Evolutionary conservation across 2,797 vertebrate genomes (phyloP).

Genomic region (Emydoidea blandingii): DNA sequence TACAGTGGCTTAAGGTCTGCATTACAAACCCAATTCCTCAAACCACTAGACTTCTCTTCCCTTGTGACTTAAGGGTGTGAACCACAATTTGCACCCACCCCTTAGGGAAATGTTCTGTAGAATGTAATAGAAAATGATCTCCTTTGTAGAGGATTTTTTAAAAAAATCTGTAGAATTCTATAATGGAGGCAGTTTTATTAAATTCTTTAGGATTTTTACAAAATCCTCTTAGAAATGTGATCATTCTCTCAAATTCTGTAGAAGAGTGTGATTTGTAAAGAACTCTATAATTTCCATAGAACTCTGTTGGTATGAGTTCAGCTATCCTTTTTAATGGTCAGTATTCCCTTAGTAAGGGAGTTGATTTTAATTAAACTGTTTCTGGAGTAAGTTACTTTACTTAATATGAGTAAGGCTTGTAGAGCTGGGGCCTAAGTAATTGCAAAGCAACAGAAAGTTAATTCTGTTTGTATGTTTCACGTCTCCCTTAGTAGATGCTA

Average conservation of each 20-base stretch:
- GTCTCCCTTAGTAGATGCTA: background rate
- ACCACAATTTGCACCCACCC: background rate
- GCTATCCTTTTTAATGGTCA: background rate
- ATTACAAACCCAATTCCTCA: background rate
- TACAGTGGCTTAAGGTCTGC: background rate
- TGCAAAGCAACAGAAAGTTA: background rate
- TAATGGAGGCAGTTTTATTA: background rate
- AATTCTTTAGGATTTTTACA: background rate
- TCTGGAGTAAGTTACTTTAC: background rate
- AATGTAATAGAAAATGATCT: background rate
- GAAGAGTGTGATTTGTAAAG: background rate
- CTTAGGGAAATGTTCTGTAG: background rate
- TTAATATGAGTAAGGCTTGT: background rate
- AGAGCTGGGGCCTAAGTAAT: background rate
- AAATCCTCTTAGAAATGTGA: background rate
- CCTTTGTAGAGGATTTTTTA: background rate
- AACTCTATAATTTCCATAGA: background rate
- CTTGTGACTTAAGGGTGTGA: background rate
- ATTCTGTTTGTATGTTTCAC: background rate
- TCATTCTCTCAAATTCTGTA: background rate
- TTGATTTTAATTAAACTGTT: background rate
- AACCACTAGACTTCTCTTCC: background rate
- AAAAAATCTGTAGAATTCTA: background rate
- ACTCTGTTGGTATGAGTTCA: background rate
- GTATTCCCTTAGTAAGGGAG: background rate